Base-by-base conservation (phyloP, 2,888 invertebrate genomes). In the Drosophila macrothrix region DNA sequence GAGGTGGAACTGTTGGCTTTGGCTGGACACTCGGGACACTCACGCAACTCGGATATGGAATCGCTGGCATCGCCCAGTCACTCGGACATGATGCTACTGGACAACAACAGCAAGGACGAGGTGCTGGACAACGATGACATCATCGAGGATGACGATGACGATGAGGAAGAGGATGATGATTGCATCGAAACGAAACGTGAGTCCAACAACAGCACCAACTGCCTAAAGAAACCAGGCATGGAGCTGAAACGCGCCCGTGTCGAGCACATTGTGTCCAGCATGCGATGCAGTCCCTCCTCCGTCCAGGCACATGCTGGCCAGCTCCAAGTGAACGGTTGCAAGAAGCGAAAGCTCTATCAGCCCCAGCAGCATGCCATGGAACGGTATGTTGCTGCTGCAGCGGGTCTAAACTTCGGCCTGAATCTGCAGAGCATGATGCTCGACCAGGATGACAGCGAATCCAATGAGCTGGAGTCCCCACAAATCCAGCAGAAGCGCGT, bases 301-400 rank as follows among this genome's bases (percentile, higher is more conserved):
- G 96, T 96, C 29, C 95, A 94, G 16, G 92, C 94, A 70, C 95
- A 95, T 84, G 95, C 95, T 1, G 83, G 80, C 2, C 96, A 96
- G 93, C 83, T 92, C 19, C 93, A 92, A 83, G 93, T 93, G 14
- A 98, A 98, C 94, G 98, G 98, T 58, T 98, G 98, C 94, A 98
- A 98, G 93, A 99, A 99, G 94, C 95, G 99, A 56, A 99, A 99
- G 94, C 95, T 98, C 37, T 98, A 98, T 92, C 98, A 98, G 91
- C 99, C 99, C 16, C 98, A 98, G 93, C 98, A 98, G 92, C 98
- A 98, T 93, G 95, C 95, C 35, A 95, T 95, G 83, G 95, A 95
- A 83, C 94, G 95, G n/a, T 94, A 94, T 87, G 95, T 94, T 92
- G 95, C 93, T 79, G 93, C 93, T 2, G 93, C 93, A 3, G 94